phyloP scores from a whole-genome alignment of 1,140 invertebrate genomes.

The Drosophila suzukii region DNA sequence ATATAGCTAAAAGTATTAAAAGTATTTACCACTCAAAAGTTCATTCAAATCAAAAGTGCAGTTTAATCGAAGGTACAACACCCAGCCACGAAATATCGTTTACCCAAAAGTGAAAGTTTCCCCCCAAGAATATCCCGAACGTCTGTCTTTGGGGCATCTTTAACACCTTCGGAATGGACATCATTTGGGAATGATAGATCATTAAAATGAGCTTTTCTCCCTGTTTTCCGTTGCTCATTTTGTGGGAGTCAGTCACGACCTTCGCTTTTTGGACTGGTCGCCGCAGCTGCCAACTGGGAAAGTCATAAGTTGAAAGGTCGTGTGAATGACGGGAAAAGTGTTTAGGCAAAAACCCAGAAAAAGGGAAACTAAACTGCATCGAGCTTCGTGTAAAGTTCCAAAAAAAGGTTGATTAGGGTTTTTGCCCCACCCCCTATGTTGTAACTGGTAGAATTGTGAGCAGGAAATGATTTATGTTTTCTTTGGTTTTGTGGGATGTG shows the following conservation, averaged over 20 bases:
- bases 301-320: constrained; percentile 65
- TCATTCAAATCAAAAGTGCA: constrained; percentile 24
- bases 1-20: background rate
- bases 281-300: constrained; percentile 46
- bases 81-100: constrained; percentile 33
- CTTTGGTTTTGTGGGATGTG: constrained; percentile 21
- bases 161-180: constrained; percentile 56
- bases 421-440: background rate
- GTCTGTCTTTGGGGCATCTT: constrained; percentile 52
- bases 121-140: constrained; percentile 32
- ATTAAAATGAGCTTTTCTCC: constrained; percentile 53
- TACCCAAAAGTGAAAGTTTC: constrained; percentile 52
- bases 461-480: constrained; percentile 59
- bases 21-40: background rate
- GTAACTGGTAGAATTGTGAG: constrained; percentile 39
- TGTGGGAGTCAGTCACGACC: constrained; percentile 55
- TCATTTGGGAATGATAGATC: constrained; percentile 60
- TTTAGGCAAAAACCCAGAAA: constrained; percentile 34
- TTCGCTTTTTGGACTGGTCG: constrained; percentile 33
- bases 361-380: constrained; percentile 49
- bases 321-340: constrained; percentile 55
- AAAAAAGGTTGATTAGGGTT: constrained; percentile 10
- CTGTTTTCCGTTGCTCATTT: constrained; percentile 24
- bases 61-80: constrained; percentile 30
- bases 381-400: constrained; percentile 30